Conservation (phyloP, 2,113 vertebrate species). For the Epinephelus cyanopodus region DNA sequence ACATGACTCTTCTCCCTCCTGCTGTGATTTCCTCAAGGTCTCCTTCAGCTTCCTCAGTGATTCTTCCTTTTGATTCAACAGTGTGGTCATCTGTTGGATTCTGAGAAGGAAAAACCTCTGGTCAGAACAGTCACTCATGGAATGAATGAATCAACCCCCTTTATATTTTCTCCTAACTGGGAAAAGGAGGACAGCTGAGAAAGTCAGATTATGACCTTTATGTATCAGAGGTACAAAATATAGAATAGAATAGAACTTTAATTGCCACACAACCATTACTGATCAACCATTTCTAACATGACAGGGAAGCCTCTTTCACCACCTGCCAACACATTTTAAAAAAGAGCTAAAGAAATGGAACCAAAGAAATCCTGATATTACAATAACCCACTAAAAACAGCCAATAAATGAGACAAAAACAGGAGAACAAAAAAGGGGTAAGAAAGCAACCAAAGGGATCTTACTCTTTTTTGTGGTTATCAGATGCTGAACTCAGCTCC, state of each 20-base stretch:
- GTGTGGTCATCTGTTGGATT: slow-evolving; percentile 75
- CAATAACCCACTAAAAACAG: neutral
- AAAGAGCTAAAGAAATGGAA: neutral
- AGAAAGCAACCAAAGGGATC: slow-evolving; percentile 21
- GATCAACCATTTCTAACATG: neutral
- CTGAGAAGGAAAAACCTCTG: slow-evolving; percentile 39
- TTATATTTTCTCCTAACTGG: neutral
- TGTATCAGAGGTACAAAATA: neutral
- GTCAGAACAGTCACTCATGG: neutral
- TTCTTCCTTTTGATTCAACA: slow-evolving; percentile 84
- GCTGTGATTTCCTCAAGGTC: slow-evolving; percentile 85
- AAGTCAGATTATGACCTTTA: neutral
- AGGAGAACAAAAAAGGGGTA: neutral
- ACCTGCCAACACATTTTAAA: neutral
- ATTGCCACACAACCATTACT: neutral
- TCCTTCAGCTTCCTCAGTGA: slow-evolving; percentile 87
- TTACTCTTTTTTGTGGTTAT: slow-evolving; percentile 87
- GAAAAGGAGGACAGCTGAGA: neutral
- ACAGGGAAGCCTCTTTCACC: neutral
- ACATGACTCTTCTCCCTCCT: slow-evolving; percentile 88
- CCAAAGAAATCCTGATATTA: neutral
- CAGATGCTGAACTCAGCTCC: slow-evolving; percentile 83
- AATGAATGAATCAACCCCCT: neutral
- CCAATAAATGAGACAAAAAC: neutral
- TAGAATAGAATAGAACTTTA: too few relatives aligned